Conservation (phyloP, 64 coral and sea anemone species). For the Montipora cactus region DNA sequence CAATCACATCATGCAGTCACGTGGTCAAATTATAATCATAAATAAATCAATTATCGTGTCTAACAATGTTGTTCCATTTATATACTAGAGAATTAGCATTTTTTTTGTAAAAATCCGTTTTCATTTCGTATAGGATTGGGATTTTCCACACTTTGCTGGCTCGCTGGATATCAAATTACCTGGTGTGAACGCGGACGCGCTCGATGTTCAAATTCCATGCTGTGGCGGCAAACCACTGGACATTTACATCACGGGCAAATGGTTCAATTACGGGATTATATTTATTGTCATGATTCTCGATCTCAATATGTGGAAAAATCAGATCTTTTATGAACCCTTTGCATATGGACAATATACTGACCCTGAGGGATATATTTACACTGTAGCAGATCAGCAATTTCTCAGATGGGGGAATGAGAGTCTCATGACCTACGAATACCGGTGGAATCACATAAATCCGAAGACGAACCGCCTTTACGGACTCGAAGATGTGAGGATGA, state of each 20-base stretch:
- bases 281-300: constrained; percentile 95
- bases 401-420: constrained; percentile 69
- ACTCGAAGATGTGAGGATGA: constrained; percentile 77
- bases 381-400: constrained; percentile 81
- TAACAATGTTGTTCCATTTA: too few relatives aligned
- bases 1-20: too few relatives aligned
- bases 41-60: too few relatives aligned
- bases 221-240: constrained; percentile 67
- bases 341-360: constrained; percentile 87
- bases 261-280: constrained; percentile 93
- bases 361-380: constrained; percentile 78
- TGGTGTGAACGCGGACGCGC: constrained; percentile 74
- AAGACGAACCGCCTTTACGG: constrained; percentile 87
- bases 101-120: not conserved
- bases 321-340: constrained; percentile 90
- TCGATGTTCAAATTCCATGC: constrained; percentile 65
- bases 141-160: constrained; percentile 86
- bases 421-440: constrained; percentile 78
- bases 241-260: constrained; percentile 91
- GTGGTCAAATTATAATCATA: too few relatives aligned
- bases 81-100: not conserved
- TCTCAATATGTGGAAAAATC: constrained; percentile 97
- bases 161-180: constrained; percentile 82
- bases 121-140: constrained; percentile 70
- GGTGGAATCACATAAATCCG: constrained; percentile 82